Conservation (phyloP, 2,797 vertebrate genomes). For the Loris lydekkerianus region DNA sequence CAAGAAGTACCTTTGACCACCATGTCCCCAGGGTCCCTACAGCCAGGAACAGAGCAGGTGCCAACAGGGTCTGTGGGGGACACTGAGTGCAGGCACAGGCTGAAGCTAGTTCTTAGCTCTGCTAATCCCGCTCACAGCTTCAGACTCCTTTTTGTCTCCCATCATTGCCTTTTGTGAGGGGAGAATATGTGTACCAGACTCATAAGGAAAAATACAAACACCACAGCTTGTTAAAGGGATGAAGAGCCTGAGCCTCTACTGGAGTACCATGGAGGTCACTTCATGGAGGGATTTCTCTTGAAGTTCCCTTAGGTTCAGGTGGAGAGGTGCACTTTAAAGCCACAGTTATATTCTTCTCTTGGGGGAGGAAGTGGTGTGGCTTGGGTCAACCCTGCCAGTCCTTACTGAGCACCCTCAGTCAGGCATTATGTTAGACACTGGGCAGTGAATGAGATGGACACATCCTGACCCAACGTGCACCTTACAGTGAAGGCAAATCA, state of each 20-base stretch:
- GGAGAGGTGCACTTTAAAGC: background rate
- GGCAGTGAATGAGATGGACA: background rate
- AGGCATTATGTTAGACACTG: background rate
- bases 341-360: background rate
- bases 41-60: background rate
- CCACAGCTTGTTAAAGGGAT: background rate
- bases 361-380: background rate
- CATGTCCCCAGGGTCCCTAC: background rate
- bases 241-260: background rate
- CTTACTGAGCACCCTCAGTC: background rate
- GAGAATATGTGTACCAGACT: background rate
- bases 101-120: background rate
- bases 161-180: background rate
- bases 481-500: background rate
- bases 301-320: background rate
- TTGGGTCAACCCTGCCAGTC: background rate
- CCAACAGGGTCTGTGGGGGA: background rate
- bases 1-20: background rate
- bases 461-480: background rate
- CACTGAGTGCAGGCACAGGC: background rate
- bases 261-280: rapidly evolving
- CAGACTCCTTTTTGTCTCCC: background rate
- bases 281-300: background rate
- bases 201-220: background rate
- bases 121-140: background rate